Evolutionary conservation across 1,140 invertebrate species (phyloP).

Genomic region (Megalopta genalis): DNA sequence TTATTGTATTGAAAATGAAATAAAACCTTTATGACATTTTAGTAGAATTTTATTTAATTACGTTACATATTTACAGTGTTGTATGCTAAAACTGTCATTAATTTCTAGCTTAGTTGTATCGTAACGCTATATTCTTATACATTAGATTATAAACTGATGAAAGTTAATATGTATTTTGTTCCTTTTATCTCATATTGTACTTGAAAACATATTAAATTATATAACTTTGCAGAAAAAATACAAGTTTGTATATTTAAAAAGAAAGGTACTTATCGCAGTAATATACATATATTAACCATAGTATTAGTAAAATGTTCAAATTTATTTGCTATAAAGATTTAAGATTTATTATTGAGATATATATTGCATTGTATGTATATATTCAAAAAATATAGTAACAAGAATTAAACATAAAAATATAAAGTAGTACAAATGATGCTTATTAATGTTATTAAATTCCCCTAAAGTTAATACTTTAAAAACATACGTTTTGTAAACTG

Average conservation of each 20-base stretch:
- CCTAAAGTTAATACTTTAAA: not conserved
- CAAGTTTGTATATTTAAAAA: not conserved
- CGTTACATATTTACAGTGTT: not conserved
- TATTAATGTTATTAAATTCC: not conserved
- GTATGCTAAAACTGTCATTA: not conserved
- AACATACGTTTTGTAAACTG: too few relatives aligned
- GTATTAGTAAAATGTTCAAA: too few relatives aligned
- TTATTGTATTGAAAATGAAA: not conserved
- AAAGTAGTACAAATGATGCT: not conserved
- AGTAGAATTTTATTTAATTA: too few relatives aligned
- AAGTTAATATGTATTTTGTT: not conserved
- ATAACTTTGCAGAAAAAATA: not conserved
- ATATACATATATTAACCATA: not conserved
- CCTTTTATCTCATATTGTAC: not conserved
- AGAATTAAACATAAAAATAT: not conserved
- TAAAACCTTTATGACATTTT: not conserved
- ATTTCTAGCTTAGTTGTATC: not conserved
- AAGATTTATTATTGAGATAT: not conserved
- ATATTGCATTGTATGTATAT: not conserved
- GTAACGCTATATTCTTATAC: too few relatives aligned
- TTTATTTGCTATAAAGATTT: not conserved
- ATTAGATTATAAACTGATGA: not conserved
- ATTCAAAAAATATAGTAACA: not conserved
- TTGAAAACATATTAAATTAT: not conserved
- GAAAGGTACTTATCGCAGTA: not conserved